Percentiles rank a stretch among this genome's conserved stretches.
phyloP scores from a whole-genome alignment of 2,888 invertebrate genomes.

The Gnatocerus cornutus region DNA sequence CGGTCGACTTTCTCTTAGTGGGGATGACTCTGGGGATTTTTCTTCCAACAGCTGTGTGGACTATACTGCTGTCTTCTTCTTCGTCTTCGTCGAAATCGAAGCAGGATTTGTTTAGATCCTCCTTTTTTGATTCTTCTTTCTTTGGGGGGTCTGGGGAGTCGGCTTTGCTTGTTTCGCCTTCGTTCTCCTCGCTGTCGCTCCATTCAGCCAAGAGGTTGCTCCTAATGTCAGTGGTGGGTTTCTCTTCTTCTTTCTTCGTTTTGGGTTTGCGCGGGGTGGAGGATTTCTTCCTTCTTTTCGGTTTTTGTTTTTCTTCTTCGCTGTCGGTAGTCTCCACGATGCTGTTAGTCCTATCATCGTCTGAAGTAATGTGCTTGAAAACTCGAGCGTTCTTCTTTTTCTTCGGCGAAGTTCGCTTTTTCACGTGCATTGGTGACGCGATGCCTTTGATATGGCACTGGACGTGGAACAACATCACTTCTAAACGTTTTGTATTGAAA shows the following conservation, averaged over 20 bases:
- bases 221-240: constrained; percentile 72
- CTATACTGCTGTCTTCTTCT: constrained; percentile 76
- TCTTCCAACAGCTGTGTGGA: constrained; percentile 69
- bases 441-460: constrained; percentile 78
- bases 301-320: constrained; percentile 53
- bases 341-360: constrained; percentile 43
- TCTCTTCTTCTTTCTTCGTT: constrained; percentile 46
- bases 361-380: constrained; percentile 38
- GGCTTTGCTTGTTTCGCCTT: constrained; percentile 31
- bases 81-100: constrained; percentile 88
- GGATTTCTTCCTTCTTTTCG: constrained; percentile 68
- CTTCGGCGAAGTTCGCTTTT: constrained; percentile 53
- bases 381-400: constrained; percentile 51
- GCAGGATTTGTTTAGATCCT: constrained; percentile 69
- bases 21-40: constrained; percentile 79
- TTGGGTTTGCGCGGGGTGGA: constrained; percentile 56
- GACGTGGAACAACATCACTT: constrained; percentile 83
- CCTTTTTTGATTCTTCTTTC: constrained; percentile 56
- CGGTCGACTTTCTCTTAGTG: constrained; percentile 68
- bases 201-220: constrained; percentile 84
- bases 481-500: constrained; percentile 80
- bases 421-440: constrained; percentile 58
- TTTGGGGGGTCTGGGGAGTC: constrained; percentile 11
- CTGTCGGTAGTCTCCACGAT: constrained; percentile 33
- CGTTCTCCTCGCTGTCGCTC: constrained; percentile 74